Percentiles rank a stretch among this genome's conserved stretches.
Conservation (phyloP, 2,888 invertebrate genomes). For the Dysmachus trigonus region DNA sequence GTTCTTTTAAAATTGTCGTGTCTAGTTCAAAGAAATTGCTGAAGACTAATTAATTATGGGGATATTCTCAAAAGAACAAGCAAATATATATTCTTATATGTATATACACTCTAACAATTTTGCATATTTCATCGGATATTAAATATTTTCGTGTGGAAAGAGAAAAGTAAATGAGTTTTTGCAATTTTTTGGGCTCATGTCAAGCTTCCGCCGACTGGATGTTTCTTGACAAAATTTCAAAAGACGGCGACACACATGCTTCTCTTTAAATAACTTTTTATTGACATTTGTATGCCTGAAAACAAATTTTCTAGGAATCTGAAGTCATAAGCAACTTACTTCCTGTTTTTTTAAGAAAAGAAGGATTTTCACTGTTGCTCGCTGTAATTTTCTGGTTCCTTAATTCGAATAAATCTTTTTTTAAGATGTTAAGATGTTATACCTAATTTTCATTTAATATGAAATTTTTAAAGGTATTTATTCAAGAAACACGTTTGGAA, state of each 20-base stretch:
- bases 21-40: not conserved
- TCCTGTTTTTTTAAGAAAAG: not conserved
- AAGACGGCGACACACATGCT: not conserved
- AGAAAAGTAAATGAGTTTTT: not conserved
- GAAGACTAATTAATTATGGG: not conserved
- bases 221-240: not conserved
- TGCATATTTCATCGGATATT: not conserved
- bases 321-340: not conserved
- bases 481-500: too few relatives aligned
- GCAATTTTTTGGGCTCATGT: not conserved
- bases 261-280: not conserved
- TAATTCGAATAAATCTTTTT: not conserved
- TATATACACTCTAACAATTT: not conserved
- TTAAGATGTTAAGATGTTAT: not conserved
- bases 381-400: not conserved
- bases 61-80: not conserved
- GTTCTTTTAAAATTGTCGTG: not conserved
- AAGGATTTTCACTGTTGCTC: not conserved
- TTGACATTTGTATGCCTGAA: not conserved
- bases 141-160: not conserved
- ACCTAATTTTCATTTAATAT: too few relatives aligned
- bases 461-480: too few relatives aligned
- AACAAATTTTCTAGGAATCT: not conserved
- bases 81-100: not conserved
- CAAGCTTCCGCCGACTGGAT: not conserved